Base-by-base conservation (phyloP, 2,888 invertebrate genomes). In the Volucella inflata region DNA sequence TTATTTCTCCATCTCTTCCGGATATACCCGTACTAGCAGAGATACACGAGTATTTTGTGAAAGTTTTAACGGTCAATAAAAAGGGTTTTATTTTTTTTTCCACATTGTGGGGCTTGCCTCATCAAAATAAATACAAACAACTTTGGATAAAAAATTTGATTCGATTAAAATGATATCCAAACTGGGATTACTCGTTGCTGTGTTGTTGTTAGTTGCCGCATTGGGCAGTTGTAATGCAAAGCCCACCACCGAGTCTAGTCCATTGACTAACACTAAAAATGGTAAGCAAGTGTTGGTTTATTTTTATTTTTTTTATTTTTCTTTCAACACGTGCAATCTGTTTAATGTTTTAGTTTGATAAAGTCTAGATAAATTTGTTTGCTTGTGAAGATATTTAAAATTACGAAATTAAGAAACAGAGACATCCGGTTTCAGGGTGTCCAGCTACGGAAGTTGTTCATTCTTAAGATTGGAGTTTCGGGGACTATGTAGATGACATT, bases 231-330 rank as follows among this genome's bases (percentile, higher is more conserved):
- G 80, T 60, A 53, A 70, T 70, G 75, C 75, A 80, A 84, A 84
- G 46, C 84, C 84, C 40, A 70, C 80, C 51, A 84, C 84, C 60
- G 84, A 84, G 80, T 84, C 84, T 80, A 80, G 80, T 60, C 55
- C 53, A 80, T 53, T 53, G 48, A 42, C 75, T 46, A 68, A 80
- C 42, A 53, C 65, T 12, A 84, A 84, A 84, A 75, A 80, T 75
- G 84, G 84, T 84, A 84, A 84, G 84, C 57, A 42, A 55, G 2
- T 38, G 46, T 4, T 1, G 60, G n/a, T 12, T 55, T 50, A 42
- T 16, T 30, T 38, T 38, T 8, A n/a, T 74, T 46, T 55, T 55
- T 36, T 17, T 1, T 14, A 8, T 30, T n/a, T 46, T 42, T 8
- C 42, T n/a, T 53, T 53, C 42, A 42, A 44, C 68, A 68, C 36